Conservation (phyloP, 2,888 invertebrate species). For the Siphonodentalium dalli region DNA sequence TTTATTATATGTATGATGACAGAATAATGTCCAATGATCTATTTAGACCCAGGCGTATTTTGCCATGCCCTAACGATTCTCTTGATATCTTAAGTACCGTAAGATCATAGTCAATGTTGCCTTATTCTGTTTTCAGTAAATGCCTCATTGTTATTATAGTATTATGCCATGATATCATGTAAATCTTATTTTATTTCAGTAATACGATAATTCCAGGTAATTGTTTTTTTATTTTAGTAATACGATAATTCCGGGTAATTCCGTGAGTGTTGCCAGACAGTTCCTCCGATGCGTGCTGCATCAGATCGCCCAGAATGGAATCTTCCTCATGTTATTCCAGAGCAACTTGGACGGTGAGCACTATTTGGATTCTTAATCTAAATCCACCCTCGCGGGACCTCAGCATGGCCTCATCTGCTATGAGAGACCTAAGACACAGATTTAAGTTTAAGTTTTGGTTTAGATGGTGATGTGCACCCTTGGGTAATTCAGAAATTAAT, state of each 20-base stretch:
- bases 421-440: too few species aligned
- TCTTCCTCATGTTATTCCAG: slow-evolving; percentile 94
- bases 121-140: not conserved
- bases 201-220: slow-evolving; percentile 19
- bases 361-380: too few species aligned
- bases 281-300: slow-evolving; percentile 95
- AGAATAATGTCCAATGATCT: too few species aligned
- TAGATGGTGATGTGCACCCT: too few species aligned
- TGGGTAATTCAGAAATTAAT: too few species aligned
- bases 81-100: too few species aligned
- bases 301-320: slow-evolving; percentile 94
- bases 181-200: slow-evolving; percentile 26
- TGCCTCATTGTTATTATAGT: not conserved
- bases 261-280: slow-evolving; percentile 94
- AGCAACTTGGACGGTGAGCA: slow-evolving; percentile 82
- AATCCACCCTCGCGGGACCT: too few species aligned
- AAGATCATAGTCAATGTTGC: not conserved
- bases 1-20: too few species aligned
- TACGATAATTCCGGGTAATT: slow-evolving; percentile 90
- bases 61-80: too few species aligned
- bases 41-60: too few species aligned
- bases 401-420: too few species aligned
- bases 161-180: not conserved
- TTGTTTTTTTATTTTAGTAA: slow-evolving; percentile 35
- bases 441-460: too few species aligned